A percentile compares a stretch with the other conserved stretches of the same genome.
Evolutionary conservation across 2,113 vertebrate genomes (phyloP).

Genomic region (Dendropsophus ebraccatus): DNA sequence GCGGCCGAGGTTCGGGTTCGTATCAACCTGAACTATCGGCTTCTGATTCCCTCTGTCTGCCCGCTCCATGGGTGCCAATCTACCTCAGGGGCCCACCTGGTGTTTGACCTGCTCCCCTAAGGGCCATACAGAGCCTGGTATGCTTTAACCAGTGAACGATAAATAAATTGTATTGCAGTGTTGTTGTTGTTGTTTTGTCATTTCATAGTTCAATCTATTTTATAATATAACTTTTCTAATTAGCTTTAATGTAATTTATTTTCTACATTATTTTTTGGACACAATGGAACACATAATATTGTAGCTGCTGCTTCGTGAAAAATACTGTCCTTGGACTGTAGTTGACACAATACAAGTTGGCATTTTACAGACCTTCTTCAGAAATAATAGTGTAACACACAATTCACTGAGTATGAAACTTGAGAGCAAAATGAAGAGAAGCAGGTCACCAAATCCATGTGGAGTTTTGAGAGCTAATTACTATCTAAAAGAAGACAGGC

Average conservation of each 20-base stretch:
- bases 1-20: too few relatives aligned
- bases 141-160: neutral
- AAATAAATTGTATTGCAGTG: neutral
- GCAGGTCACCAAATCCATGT: constrained; percentile 55
- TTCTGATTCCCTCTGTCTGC: too few relatives aligned
- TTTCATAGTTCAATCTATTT: neutral
- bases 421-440: constrained; percentile 49
- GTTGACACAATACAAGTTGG: neutral
- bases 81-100: too few relatives aligned
- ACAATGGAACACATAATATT: neutral
- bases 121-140: too few relatives aligned
- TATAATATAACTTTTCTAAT: neutral
- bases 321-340: neutral
- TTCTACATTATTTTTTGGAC: neutral
- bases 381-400: constrained; percentile 17
- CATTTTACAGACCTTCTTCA: constrained; percentile 1
- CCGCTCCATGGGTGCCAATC: too few relatives aligned
- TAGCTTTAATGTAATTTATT: neutral
- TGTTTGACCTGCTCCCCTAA: too few relatives aligned
- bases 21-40: too few relatives aligned
- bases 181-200: too few relatives aligned
- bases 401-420: constrained; percentile 31
- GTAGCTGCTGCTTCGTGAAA: neutral
- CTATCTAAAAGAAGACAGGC: constrained; percentile 45
- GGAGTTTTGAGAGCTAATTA: constrained; percentile 54